Evolutionary conservation across 2,888 invertebrate species (phyloP), one percentile per base, ranked within the genome.

Genomic region (Ommatoiulus sabulosus): DNA sequence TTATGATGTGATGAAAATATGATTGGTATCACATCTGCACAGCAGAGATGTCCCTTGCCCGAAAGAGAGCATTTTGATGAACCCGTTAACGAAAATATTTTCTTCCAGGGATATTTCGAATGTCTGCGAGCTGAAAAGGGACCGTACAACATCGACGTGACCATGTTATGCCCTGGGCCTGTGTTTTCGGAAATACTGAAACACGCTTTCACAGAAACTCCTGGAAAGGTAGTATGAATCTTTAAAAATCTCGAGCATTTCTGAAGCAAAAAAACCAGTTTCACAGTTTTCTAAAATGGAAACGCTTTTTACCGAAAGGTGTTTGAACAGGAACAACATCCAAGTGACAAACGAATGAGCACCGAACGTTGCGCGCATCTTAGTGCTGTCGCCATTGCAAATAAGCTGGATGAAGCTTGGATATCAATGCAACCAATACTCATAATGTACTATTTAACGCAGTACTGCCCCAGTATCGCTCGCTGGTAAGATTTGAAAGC

Each of bases 111-210:
- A 0, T 97, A 96, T 91, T 95, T 95, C 92, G 94, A 95, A 90
- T 91, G 94, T n/a, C 92, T 96, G 86, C 92, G 94, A 88, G 91
- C 92, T 17, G 96, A 96, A 92, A 94, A 95, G 91, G 90, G 94
- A 46, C 93, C 63, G 4, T 44, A 43, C 85, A 85, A 93, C n/a
- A 93, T 97, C 87, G 91, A 94, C 48, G 94, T 97, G 0, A 95
- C 95, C 0, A 91, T 96, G 84, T 93, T 96, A 57, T 96, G 96
- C 91, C 97, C 97, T 0, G 97, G 97, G 6, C 96, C 97, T 3
- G 94, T 95, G 20, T 95, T 95, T 91, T 96, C 96, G 0, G 94
- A 95, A 90, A 94, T 96, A 90, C 93, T 96, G 57, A 92, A 94
- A 57, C 94, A 95, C 91, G 94, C 95, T 90, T 96, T 96, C 91